Conservation (phyloP, 2,113 vertebrate species). For the Brachyistius frenatus region DNA sequence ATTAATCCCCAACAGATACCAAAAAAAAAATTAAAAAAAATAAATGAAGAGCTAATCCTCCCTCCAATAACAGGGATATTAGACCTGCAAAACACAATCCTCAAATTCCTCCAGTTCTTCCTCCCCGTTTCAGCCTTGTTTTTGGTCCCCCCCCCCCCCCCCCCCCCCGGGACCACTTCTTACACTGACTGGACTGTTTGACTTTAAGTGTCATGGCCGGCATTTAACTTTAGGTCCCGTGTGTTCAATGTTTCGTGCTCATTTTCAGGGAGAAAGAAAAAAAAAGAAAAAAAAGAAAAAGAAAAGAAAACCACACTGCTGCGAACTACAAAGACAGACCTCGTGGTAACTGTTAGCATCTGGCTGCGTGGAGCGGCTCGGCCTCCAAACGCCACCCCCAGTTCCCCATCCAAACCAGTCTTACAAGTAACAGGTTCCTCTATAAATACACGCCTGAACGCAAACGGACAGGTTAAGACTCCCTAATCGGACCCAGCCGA, state of each 20-base stretch:
- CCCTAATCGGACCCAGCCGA: neutral
- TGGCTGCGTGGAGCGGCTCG: conserved; percentile 19
- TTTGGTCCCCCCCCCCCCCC: conserved; percentile 35
- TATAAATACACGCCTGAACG: conserved; percentile 7
- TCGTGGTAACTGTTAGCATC: conserved; percentile 38
- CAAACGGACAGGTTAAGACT: conserved; percentile 1
- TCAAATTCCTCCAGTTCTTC: conserved; percentile 54
- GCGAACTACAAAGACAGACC: conserved; percentile 43
- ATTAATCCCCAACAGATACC: conserved; percentile 69
- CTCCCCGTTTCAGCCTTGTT: conserved; percentile 43
- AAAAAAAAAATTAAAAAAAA: conserved; percentile 4
- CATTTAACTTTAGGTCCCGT: conserved; percentile 28
- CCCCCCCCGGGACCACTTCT: conserved; percentile 35
- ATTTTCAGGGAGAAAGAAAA: conserved; percentile 17
- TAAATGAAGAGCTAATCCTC: conserved; percentile 64
- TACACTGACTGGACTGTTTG: conserved; percentile 7
- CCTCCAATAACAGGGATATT: conserved; percentile 55
- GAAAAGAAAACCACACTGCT: neutral
- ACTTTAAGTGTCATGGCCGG: conserved; percentile 20
- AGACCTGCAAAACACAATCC: conserved; percentile 55
- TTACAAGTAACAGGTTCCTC: conserved; percentile 40
- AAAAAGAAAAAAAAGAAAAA: too few species aligned
- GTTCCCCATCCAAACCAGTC: conserved; percentile 47
- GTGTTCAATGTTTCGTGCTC: conserved; percentile 29
- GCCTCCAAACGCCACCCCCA: conserved; percentile 33